Evolutionary conservation across 2,888 invertebrate genomes (phyloP), one percentile per base, ranked within the genome.

Genomic region (Macropis europaea): DNA sequence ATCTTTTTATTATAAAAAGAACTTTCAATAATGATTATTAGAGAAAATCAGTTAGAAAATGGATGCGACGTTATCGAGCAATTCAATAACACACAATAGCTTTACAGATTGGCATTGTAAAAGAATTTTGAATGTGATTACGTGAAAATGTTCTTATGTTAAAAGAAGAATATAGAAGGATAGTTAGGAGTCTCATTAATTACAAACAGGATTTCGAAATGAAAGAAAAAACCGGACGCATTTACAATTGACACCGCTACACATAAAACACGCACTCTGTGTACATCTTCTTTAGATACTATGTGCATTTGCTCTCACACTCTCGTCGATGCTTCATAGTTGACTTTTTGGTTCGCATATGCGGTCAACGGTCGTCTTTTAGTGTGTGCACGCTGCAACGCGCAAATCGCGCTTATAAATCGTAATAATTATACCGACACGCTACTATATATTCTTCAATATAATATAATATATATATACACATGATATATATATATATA

Each of bases 181-280:
- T n/a, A n/a, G n/a, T n/a, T n/a, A n/a, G n/a, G n/a, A n/a, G n/a
- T n/a, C n/a, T n/a, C n/a, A n/a, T n/a, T n/a, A n/a, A n/a, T n/a
- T n/a, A n/a, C n/a, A n/a, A n/a, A n/a, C n/a, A n/a, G n/a, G n/a
- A n/a, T n/a, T n/a, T n/a, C n/a, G n/a, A n/a, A n/a, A n/a, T n/a
- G 11, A 36, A 17, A 6, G 3, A 13, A 26, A 24, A 75, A 68
- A 48, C 76, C 62, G 71, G 69, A 68, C 66, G 73, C 69, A 53
- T 67, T 69, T 78, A 72, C 73, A 81, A 81, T 81, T 80, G 80
- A 81, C 78, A 64, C 68, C 62, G 38, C 73, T 42, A 43, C 53
- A 34, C 64, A 38, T 24, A 56, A 15, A 38, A 50, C 36, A 36
- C 57, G 22, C 38, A 60, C 26, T 54, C 48, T 63, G 13, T 40